phyloP scores from a whole-genome alignment of 2,113 vertebrate genomes.

The Numenius arquata region DNA sequence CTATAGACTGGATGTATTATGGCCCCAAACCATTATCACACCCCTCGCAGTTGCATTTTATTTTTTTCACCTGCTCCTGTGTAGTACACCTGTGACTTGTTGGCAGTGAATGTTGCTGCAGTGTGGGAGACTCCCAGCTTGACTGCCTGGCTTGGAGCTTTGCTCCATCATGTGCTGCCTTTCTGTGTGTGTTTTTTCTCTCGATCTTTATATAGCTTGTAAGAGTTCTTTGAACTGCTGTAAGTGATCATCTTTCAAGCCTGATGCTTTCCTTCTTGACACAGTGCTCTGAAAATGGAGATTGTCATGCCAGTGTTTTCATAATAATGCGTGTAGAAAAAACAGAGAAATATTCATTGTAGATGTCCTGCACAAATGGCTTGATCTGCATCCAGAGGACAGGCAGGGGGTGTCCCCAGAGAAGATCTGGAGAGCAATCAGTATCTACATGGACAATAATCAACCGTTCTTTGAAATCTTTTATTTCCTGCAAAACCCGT shows the following conservation, averaged over 20 bases:
- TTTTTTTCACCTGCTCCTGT: slow-evolving; percentile 74
- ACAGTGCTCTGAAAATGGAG: slow-evolving; percentile 19
- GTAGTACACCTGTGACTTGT: slow-evolving; percentile 74
- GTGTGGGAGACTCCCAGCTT: slow-evolving; percentile 48
- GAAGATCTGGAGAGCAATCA: slow-evolving; percentile 31
- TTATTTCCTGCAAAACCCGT: slow-evolving; percentile 21
- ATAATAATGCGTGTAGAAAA: neutral
- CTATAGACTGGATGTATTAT: slow-evolving; percentile 13
- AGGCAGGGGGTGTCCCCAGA: slow-evolving; percentile 43
- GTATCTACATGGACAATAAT: slow-evolving; percentile 29
- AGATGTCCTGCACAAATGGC: slow-evolving; percentile 25
- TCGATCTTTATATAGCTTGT: neutral
- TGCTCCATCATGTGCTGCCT: slow-evolving; percentile 18
- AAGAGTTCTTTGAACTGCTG: slow-evolving; percentile 37
- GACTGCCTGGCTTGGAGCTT: slow-evolving; percentile 61
- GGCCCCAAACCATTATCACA: slow-evolving; percentile 17
- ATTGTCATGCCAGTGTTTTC: slow-evolving; percentile 20
- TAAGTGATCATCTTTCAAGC: slow-evolving; percentile 47
- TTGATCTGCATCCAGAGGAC: slow-evolving; percentile 43
- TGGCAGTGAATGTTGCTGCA: slow-evolving; percentile 54
- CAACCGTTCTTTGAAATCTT: slow-evolving; percentile 41
- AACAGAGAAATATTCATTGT: neutral
- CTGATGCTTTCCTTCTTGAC: slow-evolving; percentile 43
- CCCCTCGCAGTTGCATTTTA: slow-evolving; percentile 47
- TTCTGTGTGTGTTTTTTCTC: neutral